Evolutionary conservation across 2,888 invertebrate species (phyloP), one percentile per base, ranked within the genome.

Genomic region (Bruchidius siliquastri): DNA sequence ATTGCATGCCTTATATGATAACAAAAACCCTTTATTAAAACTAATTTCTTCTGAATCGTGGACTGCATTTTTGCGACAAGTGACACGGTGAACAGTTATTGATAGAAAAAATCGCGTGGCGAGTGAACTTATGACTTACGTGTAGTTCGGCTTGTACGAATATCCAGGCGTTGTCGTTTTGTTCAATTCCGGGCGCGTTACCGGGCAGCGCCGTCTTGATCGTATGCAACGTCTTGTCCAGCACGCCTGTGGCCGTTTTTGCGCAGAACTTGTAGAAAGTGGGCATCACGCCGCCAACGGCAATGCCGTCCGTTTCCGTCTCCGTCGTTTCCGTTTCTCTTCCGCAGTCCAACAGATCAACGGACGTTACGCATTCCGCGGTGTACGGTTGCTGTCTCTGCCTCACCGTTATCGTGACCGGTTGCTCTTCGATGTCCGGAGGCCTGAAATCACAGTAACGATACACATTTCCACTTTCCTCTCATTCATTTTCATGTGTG

Each of bases 221-320:
- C 0, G 93, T 92, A 85, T 94, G 94, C 2, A 94, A 87, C 0
- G 93, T 92, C 77, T 87, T 86, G 71, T 85, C 84, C 83, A 94
- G 92, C 77, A 94, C 92, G 0, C 93, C 94, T 0, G 93, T 94
- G 78, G 94, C 93, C 0, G 93, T 94, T 83, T 92, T 92, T 0
- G 92, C 92, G 82, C 94, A 89, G 83, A 93, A 86, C 86, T 93
- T 91, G 81, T 88, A 88, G 71, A 86, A 84, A 79, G 85, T 85
- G 0, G 86, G 86, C 82, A 86, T 82, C 21, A 86, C 84, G 21
- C 86, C 86, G 76, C 86, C 87, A 69, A 84, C 85, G 30, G 82
- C 82, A 21, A 79, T 79, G 0, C 26, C 26, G 26, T 26, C 26
- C 26, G 26, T 8, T 8, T 26, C 26, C 26, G 26, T 26, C 8